phyloP scores from a whole-genome alignment of 1,140 invertebrate species.

The Galleria mellonella region DNA sequence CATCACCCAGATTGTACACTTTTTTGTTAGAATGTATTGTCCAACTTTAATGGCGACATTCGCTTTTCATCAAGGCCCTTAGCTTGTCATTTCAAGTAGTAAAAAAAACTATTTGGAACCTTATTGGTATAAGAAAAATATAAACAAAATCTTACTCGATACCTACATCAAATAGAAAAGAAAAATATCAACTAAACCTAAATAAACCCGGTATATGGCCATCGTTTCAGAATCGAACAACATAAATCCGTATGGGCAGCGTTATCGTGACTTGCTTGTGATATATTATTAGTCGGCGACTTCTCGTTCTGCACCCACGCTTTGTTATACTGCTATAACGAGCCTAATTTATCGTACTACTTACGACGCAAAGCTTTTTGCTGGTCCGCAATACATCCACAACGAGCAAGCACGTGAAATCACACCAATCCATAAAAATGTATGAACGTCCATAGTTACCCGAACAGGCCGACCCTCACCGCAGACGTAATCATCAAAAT shows the following conservation, averaged over 20 bases:
- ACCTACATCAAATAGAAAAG: too few species aligned
- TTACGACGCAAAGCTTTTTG: slow-evolving; percentile 19
- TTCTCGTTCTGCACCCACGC: slow-evolving; percentile 24
- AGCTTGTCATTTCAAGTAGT: too few species aligned
- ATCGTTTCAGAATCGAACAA: slow-evolving; percentile 27
- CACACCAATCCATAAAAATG: slow-evolving; percentile 7
- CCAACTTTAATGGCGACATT: too few species aligned
- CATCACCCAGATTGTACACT: too few species aligned
- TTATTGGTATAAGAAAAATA: too few species aligned
- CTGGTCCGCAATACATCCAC: neutral
- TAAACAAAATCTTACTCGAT: too few species aligned
- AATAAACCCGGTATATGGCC: slow-evolving; percentile 14
- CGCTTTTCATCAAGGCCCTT: too few species aligned
- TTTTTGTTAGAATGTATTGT: too few species aligned
- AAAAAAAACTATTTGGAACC: too few species aligned
- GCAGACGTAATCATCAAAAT: slow-evolving; percentile 42
- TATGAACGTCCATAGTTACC: neutral
- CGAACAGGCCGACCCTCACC: slow-evolving; percentile 3
- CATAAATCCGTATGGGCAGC: slow-evolving; percentile 37
- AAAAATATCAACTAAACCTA: neutral
- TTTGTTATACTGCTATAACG: slow-evolving; percentile 57
- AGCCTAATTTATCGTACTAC: slow-evolving; percentile 48
- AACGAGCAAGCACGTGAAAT: slow-evolving; percentile 4
- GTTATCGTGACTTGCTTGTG: slow-evolving; percentile 31
- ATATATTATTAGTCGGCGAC: slow-evolving; percentile 52